Evolutionary conservation across 2,888 invertebrate genomes (phyloP).

Genomic region (Tipula confusa): DNA sequence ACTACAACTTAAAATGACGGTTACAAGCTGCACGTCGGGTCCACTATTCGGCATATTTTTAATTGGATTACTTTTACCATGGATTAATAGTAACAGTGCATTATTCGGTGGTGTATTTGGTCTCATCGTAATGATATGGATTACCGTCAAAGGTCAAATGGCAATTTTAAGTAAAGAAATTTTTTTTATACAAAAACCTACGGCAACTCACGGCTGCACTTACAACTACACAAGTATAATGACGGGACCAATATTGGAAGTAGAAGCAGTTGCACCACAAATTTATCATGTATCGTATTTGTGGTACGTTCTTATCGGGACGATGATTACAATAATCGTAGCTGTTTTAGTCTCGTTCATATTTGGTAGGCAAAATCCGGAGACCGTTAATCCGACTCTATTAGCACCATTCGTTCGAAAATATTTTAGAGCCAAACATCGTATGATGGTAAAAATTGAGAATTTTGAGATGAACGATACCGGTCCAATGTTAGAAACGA

Average conservation of each 20-base stretch:
- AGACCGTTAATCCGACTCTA: constrained; percentile 56
- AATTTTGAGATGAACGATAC: background rate
- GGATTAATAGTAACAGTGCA: constrained; percentile 57
- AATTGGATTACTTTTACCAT: constrained; percentile 62
- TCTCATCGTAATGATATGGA: constrained; percentile 59
- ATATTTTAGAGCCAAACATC: constrained; percentile 37
- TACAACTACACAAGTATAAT: constrained; percentile 48
- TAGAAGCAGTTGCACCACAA: no score
- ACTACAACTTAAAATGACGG: constrained; percentile 51
- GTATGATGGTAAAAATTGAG: background rate
- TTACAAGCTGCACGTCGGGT: constrained; percentile 59
- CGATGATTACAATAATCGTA: constrained; percentile 55
- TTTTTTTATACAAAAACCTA: constrained; percentile 52
- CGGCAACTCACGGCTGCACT: constrained; percentile 47
- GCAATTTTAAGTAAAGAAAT: constrained; percentile 54
- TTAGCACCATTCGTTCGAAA: constrained; percentile 62
- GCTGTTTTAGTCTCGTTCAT: constrained; percentile 56
- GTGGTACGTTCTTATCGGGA: constrained; percentile 63
- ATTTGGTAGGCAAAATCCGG: constrained; percentile 38
- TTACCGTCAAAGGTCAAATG: constrained; percentile 58
- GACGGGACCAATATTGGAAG: background rate
- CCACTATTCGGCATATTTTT: constrained; percentile 66
- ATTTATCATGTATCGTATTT: constrained; percentile 66
- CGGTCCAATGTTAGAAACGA: background rate
- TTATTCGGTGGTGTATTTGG: constrained; percentile 34